Evolutionary conservation across 2,113 vertebrate species (phyloP), one percentile per base, ranked within the genome.

Genomic region (Lasiurus cinereus): DNA sequence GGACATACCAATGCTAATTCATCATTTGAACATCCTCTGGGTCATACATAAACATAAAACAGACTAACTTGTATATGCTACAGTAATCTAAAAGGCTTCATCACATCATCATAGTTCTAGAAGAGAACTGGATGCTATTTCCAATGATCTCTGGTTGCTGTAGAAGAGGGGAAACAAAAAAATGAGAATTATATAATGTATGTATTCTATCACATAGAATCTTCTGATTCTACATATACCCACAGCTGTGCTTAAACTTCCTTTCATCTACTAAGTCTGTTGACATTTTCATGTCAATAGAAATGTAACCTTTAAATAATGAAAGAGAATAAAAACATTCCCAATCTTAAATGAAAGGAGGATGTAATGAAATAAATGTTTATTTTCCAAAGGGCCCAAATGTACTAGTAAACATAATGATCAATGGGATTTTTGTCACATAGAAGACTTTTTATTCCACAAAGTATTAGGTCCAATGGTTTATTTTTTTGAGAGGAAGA

Each of bases 221-320:
- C 14, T 52, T 91, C 83, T 83, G 56, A 62, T 36, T 85, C 46
- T 67, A 52, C 3, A 7, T n/a, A 70, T 39, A 88, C 16, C 4
- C 10, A 27, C n/a, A 48, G 13, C 33, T 77, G 6, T 3, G 31
- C 56, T 93, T 78, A 50, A 88, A 73, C 64, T 84, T 91, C 2
- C 74, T 85, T 93, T 91, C 9, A 33, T 7, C 88, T 33, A 82
- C 73, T 70, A 39, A 93, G 69, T 73, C 5, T 46, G 22, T 62
- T 22, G 31, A 82, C 8, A 31, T 27, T 3, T 33, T 50, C 52
- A 66, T n/a, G 12, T 89, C 64, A 93, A 70, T 29, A 82, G 16
- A 77, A 91, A 93, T 52, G 77, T 82, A 82, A 90, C 72, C 10
- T 70, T 64, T 74, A 93, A 88, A 88, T 79, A 70, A 67, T 86